Evolutionary conservation across 2,113 vertebrate species (phyloP), one percentile per base, ranked within the genome.

Genomic region (Baryphthengus martii): DNA sequence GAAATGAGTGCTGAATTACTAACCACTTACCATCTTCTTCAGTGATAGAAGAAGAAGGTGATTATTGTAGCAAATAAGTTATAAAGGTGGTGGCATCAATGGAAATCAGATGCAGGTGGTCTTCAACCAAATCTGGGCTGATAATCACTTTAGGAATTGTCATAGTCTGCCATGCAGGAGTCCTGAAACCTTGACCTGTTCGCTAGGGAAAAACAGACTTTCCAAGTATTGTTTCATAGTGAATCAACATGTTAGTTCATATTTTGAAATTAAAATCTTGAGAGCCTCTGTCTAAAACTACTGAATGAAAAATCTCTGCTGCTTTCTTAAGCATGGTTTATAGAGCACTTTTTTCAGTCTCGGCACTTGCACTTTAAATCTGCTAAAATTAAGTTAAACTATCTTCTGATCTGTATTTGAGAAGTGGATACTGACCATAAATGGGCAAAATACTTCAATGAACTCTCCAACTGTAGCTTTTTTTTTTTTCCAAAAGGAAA

Each of bases 391-490:
- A n/a, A n/a, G n/a, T n/a, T n/a, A n/a, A n/a, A 6, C 11, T 52
- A 2, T 73, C 62, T 89, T 89, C 35, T 61, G 39, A 77, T 95
- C 55, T 92, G 12, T 80, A 4, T 81, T 88, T 78, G 53, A 88
- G 81, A 63, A 82, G 28, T 53, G 29, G 20, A 61, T 76, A 65
- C 26, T 89, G 74, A 67, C 95, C 87, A 85, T 96, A 95, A 94
- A 94, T 95, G 89, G 96, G 13, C 39, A 95, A 95, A 95, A 89
- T 91, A 31, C 84, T 94, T 92, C 52, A 87, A 3, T 94, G 37
- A 94, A 17, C 59, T 82, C 40, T 92, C 16, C 19, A 81, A 56
- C 52, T 45, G 24, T 35, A 74, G 73, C 47, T 94, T 66, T 29
- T 25, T 26, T 67, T 65, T 65, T 24, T 18, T 2, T 5, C 3